Percentiles rank a stretch among this genome's conserved stretches.
These are phyloP conservation scores for Rhimphoctona megacephalus DNA, from an alignment of 2,888 invertebrate species.

Conservation along the genomic window DNA sequence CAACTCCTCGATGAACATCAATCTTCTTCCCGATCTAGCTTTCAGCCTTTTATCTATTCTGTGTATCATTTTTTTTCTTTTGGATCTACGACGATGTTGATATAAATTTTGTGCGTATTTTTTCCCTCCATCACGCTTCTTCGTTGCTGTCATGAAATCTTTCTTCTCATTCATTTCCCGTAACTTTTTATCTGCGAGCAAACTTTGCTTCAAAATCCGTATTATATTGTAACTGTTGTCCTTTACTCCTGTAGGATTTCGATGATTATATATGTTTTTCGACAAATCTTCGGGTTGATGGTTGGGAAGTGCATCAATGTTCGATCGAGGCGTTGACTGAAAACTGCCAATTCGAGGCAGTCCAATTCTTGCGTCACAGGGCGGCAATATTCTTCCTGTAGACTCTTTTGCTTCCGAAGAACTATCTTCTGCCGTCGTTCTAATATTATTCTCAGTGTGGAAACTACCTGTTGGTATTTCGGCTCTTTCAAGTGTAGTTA, in stretches of 20 bases:
- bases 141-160: slow-evolving; percentile 3
- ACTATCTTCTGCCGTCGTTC: background rate
- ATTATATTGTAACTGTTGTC: slow-evolving; percentile 51
- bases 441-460: background rate
- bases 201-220: slow-evolving; percentile 58
- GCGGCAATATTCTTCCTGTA: slow-evolving; percentile 60
- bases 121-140: background rate
- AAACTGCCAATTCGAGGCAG: background rate
- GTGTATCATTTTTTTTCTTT: background rate
- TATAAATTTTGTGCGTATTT: background rate
- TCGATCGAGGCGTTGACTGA: background rate
- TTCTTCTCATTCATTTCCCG: background rate
- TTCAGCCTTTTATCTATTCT: slow-evolving; percentile 7
- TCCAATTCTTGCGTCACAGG: slow-evolving; percentile 31
- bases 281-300: background rate
- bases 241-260: background rate
- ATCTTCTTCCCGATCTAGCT: slow-evolving; percentile 54
- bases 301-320: background rate
- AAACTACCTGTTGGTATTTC: slow-evolving; percentile 7
- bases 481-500: background rate
- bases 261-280: slow-evolving; percentile 5
- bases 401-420: background rate
- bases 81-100: slow-evolving; percentile 20
- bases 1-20: slow-evolving; percentile 55
- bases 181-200: slow-evolving; percentile 16